Evolutionary conservation across 1,140 invertebrate genomes (phyloP).

Genomic region (Cydia fagiglandana): DNA sequence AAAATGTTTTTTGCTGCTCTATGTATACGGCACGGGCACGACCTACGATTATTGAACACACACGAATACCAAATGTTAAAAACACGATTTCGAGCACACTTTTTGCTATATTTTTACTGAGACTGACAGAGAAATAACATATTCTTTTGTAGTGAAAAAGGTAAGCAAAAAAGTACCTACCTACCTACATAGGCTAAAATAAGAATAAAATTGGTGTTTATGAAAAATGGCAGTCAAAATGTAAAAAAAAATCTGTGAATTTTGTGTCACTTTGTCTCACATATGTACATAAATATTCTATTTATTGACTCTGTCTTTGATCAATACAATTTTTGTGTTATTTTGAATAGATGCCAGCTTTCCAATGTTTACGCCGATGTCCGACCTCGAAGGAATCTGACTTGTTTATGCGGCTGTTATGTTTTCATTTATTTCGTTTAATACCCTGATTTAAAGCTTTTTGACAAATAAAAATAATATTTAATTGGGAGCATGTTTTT

Average conservation of each 20-base stretch:
- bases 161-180: no score
- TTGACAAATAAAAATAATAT: not conserved
- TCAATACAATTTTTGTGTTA: slow-evolving; percentile 6
- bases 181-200: no score
- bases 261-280: not conserved
- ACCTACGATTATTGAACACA: no score
- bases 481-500: not conserved
- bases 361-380: slow-evolving; percentile 7
- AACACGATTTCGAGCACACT: no score
- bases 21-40: no score
- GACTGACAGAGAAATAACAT: no score
- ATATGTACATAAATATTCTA: not conserved
- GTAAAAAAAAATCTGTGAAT: not conserved
- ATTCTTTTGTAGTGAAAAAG: no score
- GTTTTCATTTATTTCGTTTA: not conserved
- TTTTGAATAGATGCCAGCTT: slow-evolving; percentile 24
- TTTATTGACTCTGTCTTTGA: not conserved
- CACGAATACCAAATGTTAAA: no score
- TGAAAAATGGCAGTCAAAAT: no score
- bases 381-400: not conserved
- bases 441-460: slow-evolving; percentile 7
- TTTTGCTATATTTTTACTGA: no score
- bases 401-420: slow-evolving; percentile 1
- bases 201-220: no score
- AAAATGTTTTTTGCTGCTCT: no score